These are phyloP conservation scores for Helostoma temminkii DNA, from an alignment of 2,797 vertebrate genomes.

Conservation along the genomic window DNA sequence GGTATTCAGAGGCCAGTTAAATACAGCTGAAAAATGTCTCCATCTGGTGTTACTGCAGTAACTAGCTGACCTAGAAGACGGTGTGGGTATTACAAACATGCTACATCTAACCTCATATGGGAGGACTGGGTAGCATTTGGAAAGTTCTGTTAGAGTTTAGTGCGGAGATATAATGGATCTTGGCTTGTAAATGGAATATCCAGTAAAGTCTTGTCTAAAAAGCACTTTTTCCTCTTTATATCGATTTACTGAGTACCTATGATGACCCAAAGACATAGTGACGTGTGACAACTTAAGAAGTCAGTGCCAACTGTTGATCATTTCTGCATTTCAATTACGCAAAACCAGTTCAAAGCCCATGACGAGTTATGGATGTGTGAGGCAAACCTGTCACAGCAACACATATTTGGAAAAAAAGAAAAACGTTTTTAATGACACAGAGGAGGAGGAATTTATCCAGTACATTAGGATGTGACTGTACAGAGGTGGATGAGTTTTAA, in stretches of 20 bases:
- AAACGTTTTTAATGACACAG: constrained; percentile 62
- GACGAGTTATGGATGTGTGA: background rate
- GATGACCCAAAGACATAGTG: no score
- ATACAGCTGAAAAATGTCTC: constrained; percentile 77
- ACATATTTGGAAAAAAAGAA: constrained; percentile 41
- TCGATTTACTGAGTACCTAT: no score
- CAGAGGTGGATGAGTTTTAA: constrained; percentile 18
- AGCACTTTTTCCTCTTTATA: no score
- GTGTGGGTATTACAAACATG: background rate
- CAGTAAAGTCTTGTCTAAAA: no score
- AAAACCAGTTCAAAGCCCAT: background rate
- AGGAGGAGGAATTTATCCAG: constrained; percentile 17
- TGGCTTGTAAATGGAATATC: no score
- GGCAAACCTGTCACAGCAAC: constrained; percentile 23
- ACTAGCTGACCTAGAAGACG: constrained; percentile 28
- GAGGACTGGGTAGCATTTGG: background rate
- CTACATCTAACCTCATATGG: background rate
- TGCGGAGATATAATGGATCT: no score
- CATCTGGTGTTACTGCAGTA: constrained; percentile 73
- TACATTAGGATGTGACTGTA: constrained; percentile 34
- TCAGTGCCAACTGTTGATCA: no score
- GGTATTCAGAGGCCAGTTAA: constrained; percentile 50
- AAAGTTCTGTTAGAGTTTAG: no score
- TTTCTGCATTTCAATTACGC: no score
- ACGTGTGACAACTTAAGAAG: no score